Percentiles rank a stretch among this genome's conserved stretches.
Conservation (phyloP, 2,113 vertebrate genomes). For the Melanerpes aurifrons region DNA sequence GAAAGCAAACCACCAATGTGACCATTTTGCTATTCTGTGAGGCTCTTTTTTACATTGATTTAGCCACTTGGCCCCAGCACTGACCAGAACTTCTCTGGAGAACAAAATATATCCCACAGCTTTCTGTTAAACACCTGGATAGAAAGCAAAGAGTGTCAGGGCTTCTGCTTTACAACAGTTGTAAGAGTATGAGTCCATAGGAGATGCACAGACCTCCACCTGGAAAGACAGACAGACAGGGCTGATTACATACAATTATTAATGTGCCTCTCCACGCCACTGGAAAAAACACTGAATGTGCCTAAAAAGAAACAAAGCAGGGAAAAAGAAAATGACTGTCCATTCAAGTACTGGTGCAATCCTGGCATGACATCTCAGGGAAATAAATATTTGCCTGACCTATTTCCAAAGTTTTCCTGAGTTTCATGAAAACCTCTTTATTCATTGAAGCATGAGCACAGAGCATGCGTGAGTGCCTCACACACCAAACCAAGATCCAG, state of each 20-base stretch:
- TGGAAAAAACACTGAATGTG: not conserved
- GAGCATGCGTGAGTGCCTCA: rapidly evolving
- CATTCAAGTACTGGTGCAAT: not conserved
- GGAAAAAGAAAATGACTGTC: not conserved
- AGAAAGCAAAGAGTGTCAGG: not conserved
- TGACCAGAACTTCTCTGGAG: not conserved
- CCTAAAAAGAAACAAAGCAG: not conserved
- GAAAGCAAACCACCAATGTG: not conserved
- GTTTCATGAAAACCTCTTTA: slow-evolving; percentile 21
- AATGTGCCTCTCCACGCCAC: not conserved
- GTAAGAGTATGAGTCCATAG: not conserved
- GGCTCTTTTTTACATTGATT: not conserved
- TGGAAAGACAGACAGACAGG: not conserved
- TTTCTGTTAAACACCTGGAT: not conserved
- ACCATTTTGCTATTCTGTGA: not conserved
- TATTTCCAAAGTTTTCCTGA: not conserved
- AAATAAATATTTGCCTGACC: slow-evolving; percentile 40
- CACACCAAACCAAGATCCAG: not conserved
- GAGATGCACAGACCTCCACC: not conserved
- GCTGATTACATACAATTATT: not conserved
- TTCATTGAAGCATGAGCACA: not conserved
- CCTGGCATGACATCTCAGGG: not conserved
- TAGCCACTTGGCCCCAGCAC: not conserved
- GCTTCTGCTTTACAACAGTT: not conserved
- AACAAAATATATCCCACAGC: not conserved